Conservation (phyloP, 2,113 vertebrate species). For the Peromyscus leucopus region DNA sequence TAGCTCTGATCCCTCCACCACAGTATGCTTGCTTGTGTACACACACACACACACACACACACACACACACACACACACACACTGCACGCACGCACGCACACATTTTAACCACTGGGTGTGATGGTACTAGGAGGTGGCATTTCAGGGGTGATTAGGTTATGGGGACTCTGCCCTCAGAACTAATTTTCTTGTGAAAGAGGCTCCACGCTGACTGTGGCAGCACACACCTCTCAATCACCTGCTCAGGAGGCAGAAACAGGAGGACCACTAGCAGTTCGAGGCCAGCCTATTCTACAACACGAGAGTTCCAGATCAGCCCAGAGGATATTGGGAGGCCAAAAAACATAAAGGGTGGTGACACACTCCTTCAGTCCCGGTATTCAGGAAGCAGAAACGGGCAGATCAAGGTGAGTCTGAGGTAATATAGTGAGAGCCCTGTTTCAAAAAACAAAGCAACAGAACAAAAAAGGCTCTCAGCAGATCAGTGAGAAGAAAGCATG, state of each 20-base stretch:
- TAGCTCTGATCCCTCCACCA: not conserved
- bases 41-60: not conserved
- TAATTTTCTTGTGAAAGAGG: not conserved
- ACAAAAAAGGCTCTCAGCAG: not conserved
- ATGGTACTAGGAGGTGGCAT: not conserved
- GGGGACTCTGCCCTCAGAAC: not conserved
- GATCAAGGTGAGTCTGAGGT: not conserved
- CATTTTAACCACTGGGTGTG: not conserved
- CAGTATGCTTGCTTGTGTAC: not conserved
- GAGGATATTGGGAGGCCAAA: not conserved
- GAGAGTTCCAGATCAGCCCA: not conserved
- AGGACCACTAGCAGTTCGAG: not conserved
- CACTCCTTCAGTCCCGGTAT: not conserved
- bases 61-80: not conserved
- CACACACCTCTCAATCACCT: not conserved
- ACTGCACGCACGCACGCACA: not conserved
- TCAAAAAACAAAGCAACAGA: not conserved
- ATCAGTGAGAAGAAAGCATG: too few species aligned
- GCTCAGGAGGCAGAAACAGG: not conserved
- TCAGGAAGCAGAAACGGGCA: not conserved
- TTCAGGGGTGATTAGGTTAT: not conserved
- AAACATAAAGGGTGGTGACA: not conserved
- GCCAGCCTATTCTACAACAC: not conserved
- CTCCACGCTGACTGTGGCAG: not conserved
- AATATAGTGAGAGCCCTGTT: not conserved